Evolutionary conservation across 2,797 vertebrate genomes (phyloP), one percentile per base, ranked within the genome.

Genomic region (Channallabes apus): DNA sequence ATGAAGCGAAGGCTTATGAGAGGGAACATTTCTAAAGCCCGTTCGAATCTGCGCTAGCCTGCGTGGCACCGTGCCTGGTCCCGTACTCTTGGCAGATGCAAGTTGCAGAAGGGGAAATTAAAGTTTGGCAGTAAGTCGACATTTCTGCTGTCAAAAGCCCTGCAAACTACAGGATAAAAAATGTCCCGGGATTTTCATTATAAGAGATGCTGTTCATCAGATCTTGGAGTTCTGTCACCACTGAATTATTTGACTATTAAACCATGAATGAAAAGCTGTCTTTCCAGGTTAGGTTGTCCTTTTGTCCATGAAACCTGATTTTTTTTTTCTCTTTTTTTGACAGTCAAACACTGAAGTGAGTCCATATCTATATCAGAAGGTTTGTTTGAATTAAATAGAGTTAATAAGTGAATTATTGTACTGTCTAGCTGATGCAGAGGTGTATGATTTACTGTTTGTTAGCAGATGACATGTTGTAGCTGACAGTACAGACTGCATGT

Each of bases 1-100:
- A 91, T 85, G 86, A 90, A 87, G 85, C 89, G 91, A 92, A 84
- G 89, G 91, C 91, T 94, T 92, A 92, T 90, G 91, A 92, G 92
- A 92, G 91, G 90, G 92, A 91, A 92, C 87, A 86, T 89, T 88
- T 90, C 90, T 92, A 91, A 93, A 93, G 90, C 92, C 86, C 51
- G 91, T 91, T 92, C 90, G 88, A 92, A 91, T 93, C 90, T 91
- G 90, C 89, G 90, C 89, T 91, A 86, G 92, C 90, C 88, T 88
- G 88, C 75, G 84, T 89, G 89, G 92, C 91, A 90, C 90, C 68
- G 89, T 80, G 91, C 80, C 88, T 91, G 91, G 78, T 88, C 90
- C 89, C 38, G 35, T 82, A 79, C 88, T 88, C 90, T 91, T 90
- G 86, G 88, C 77, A 83, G 88, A 87, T 87, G 88, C 88, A 86